A percentile compares a stretch with the other conserved stretches of the same genome.
phyloP scores from a whole-genome alignment of 1,140 invertebrate genomes.

The Drosophila athabasca region DNA sequence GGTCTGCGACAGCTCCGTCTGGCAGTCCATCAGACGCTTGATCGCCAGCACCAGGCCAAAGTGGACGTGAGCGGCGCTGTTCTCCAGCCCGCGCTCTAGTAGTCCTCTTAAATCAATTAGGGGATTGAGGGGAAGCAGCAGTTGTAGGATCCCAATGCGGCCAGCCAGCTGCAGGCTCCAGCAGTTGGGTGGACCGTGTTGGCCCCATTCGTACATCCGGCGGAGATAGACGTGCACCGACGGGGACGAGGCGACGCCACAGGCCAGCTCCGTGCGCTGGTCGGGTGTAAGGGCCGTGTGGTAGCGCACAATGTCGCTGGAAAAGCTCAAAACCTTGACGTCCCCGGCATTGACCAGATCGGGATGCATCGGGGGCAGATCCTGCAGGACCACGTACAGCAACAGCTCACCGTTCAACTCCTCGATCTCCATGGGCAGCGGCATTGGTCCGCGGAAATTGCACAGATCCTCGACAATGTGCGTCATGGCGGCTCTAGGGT shows the following conservation, averaged over 20 bases:
- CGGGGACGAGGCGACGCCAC: conserved; percentile 12
- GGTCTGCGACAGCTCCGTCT: not conserved
- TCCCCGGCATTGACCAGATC: conserved; percentile 33
- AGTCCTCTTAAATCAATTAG: not conserved
- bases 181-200: not conserved
- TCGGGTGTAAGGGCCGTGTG: not conserved
- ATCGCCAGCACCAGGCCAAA: conserved; percentile 47
- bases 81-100: not conserved
- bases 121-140: conserved; percentile 9
- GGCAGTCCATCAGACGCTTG: conserved; percentile 16
- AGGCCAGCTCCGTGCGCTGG: not conserved
- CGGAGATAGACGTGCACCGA: conserved; percentile 24
- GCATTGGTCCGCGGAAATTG: not conserved
- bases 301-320: conserved; percentile 18
- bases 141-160: conserved; percentile 26
- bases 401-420: conserved; percentile 47
- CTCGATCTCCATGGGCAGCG: not conserved
- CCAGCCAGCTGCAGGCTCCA: conserved; percentile 20
- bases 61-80: conserved; percentile 8
- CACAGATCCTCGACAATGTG: conserved; percentile 22
- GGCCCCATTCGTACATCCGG: not conserved
- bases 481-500: conserved; percentile 7
- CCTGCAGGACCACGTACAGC: conserved; percentile 38
- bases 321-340: conserved; percentile 52
- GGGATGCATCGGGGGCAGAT: not conserved